These are phyloP conservation scores for Crossaster papposus DNA, from an alignment of 53 echinoderm and acorn worm genomes.

Conservation along the genomic window DNA sequence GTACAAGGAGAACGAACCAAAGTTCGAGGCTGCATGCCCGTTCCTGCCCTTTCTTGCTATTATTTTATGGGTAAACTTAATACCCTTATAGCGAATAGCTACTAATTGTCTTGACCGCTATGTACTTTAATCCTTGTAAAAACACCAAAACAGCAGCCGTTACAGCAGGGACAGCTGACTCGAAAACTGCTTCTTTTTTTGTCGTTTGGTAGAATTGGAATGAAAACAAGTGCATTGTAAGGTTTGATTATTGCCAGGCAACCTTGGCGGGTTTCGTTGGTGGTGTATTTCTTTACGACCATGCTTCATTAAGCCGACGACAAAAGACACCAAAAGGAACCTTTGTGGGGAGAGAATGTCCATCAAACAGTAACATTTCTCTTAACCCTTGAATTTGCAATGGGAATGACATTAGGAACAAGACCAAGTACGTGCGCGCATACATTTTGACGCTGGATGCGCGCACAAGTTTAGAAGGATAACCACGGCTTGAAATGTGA, in stretches of 20 bases:
- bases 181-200: neutral
- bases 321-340: neutral
- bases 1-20: slow-evolving; percentile 37
- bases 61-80: slow-evolving; percentile 22
- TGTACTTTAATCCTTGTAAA: slow-evolving; percentile 14
- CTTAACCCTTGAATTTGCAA: slow-evolving; percentile 9
- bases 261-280: slow-evolving; percentile 8
- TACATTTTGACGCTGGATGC: no score
- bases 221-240: slow-evolving; percentile 7
- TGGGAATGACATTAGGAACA: neutral
- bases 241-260: neutral
- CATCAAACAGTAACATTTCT: slow-evolving; percentile 53
- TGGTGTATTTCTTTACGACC: no score
- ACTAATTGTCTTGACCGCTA: slow-evolving; percentile 29
- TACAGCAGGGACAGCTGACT: slow-evolving; percentile 31
- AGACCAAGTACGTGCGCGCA: no score
- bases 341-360: slow-evolving; percentile 32
- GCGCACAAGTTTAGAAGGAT: no score
- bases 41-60: neutral
- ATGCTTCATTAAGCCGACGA: slow-evolving; percentile 26
- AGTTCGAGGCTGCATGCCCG: neutral
- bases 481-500: no score
- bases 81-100: neutral
- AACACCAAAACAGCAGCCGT: slow-evolving; percentile 16
- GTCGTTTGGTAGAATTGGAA: neutral